Conservation (phyloP, 2,888 invertebrate species). For the Vanessa cardui region DNA sequence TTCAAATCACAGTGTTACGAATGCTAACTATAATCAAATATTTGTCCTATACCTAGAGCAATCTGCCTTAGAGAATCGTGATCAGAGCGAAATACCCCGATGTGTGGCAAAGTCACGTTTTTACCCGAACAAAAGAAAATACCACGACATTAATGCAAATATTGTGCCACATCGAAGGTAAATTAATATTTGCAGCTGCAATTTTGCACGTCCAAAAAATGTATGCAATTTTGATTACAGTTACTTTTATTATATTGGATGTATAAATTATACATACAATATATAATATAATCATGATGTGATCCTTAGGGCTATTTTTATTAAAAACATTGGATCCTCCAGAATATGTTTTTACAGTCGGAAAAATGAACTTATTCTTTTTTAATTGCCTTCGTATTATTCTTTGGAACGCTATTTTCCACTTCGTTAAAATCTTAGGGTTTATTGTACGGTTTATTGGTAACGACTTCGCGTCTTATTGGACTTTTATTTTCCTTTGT, state of each 20-base stretch:
- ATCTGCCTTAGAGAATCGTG: constrained; percentile 56
- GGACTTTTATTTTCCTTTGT: constrained; percentile 60
- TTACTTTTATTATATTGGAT: neutral
- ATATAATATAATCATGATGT: neutral
- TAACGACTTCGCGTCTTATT: constrained; percentile 50
- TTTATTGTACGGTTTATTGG: constrained; percentile 45
- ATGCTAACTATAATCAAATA: neutral
- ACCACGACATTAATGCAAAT: constrained; percentile 63
- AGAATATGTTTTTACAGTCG: no score
- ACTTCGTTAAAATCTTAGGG: constrained; percentile 44
- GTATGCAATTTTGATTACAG: neutral
- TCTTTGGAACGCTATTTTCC: constrained; percentile 48
- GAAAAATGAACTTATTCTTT: constrained; percentile 25
- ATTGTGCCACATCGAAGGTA: constrained; percentile 55
- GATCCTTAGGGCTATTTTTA: neutral
- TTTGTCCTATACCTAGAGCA: constrained; percentile 12
- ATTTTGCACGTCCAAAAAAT: constrained; percentile 35
- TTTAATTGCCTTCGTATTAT: constrained; percentile 13
- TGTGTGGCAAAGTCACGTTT: constrained; percentile 69
- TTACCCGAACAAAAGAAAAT: constrained; percentile 55
- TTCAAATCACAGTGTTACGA: neutral
- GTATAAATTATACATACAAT: neutral
- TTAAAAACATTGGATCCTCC: neutral
- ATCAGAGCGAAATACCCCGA: constrained; percentile 61
- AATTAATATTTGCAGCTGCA: constrained; percentile 54